A percentile compares a stretch with the other conserved stretches of the same genome.
phyloP scores from a whole-genome alignment of 2,113 vertebrate genomes.

The Toxotes jaculatrix region DNA sequence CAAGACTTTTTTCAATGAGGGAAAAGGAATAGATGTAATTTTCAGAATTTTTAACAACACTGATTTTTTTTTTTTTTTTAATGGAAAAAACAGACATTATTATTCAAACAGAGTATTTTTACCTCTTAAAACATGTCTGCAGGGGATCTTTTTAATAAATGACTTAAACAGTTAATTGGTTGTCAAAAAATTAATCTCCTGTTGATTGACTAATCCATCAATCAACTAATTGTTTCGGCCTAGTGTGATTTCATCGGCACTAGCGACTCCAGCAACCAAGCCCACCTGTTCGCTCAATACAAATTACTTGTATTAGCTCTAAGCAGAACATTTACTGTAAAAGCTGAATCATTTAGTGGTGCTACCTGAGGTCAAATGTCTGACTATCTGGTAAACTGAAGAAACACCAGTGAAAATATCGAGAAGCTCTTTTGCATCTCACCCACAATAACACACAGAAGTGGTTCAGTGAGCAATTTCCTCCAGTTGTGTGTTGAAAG shows the following conservation, averaged over 20 bases:
- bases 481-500: conserved; percentile 5
- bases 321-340: neutral
- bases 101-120: neutral
- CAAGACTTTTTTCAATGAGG: too few species aligned
- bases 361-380: neutral
- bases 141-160: neutral
- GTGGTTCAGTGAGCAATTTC: neutral
- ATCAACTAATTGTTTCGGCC: neutral
- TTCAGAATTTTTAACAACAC: too few species aligned
- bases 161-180: neutral
- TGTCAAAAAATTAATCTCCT: neutral
- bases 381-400: neutral
- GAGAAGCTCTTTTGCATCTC: conserved; percentile 10
- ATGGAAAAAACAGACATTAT: neutral
- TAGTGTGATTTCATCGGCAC: neutral
- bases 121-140: neutral
- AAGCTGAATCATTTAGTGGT: neutral
- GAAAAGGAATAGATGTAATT: too few species aligned
- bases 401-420: neutral
- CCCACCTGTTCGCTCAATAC: neutral
- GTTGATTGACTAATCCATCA: neutral
- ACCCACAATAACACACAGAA: neutral
- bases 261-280: neutral
- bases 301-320: neutral
- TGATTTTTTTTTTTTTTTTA: too few species aligned